Base-by-base conservation (phyloP, 2,797 vertebrate species). In the Eurystomus glaucurus region DNA sequence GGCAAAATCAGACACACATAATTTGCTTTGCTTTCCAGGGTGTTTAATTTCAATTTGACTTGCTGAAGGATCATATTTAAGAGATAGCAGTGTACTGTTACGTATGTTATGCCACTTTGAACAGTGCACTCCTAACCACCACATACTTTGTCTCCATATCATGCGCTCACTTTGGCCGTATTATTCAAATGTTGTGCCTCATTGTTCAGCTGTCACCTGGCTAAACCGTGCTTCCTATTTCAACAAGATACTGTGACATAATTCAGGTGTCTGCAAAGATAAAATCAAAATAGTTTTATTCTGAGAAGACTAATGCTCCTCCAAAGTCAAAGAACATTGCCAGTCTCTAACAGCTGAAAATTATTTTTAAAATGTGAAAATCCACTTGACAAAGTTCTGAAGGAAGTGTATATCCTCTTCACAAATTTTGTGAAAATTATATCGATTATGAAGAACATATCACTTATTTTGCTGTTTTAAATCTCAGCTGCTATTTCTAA, bases 91-190 rank as follows among this genome's bases (percentile, higher is more conserved):
- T 52, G 18, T 62, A 21, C 14, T 46, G 26, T 43, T 68, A 16
- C 2, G 10, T 39, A 18, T 5, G 12, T 78, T 60, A 9, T 66
- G 18, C 1, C 14, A 45, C 4, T 29, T 50, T 58, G 18, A 81
- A 8, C n/a, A 71, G 8, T 23, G 60, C 5, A 19, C 4, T 70
- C 3, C 6, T 64, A 64, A 29, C 3, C 16, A 68, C 4, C 3
- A 31, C 21, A 18, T 0, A 2, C 25, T 89, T 78, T 85, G 16
- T 37, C 29, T 52, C 9, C 13, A 2, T 43, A 12, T 66, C 10
- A 14, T 17, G 6, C 14, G 14, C 4, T 52, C 7, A 28, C 2
- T 33, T 16, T 58, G 48, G 4, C 48, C 10, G 1, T 46, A 22
- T 35, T 14, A 35, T 17, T 19, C 3, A 82, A 4, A 7, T 31